Evolutionary conservation across 1,140 invertebrate genomes (phyloP).

Genomic region (Pachypsylla venusta): DNA sequence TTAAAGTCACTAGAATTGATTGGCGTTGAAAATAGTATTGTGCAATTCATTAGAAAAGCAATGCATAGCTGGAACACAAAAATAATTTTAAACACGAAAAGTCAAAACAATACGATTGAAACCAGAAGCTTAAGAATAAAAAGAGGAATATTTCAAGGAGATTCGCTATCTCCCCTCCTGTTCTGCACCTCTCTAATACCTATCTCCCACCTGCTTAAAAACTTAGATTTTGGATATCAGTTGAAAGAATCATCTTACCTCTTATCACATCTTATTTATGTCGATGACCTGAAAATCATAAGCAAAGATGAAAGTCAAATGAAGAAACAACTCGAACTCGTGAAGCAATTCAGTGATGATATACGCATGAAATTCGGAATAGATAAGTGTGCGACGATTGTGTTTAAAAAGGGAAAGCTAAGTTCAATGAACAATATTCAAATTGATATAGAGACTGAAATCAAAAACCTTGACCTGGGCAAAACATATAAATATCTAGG

Average conservation of each 20-base stretch:
- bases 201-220: neutral
- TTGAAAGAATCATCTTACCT: neutral
- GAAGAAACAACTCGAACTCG: neutral
- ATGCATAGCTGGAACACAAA: neutral
- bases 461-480: neutral
- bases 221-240: neutral
- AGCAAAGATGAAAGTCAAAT: neutral
- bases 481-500: neutral
- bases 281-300: neutral
- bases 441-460: neutral
- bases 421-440: neutral
- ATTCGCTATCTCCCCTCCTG: neutral
- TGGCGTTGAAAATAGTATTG: conserved; percentile 1
- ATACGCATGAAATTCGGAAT: too few species aligned
- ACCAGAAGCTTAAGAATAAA: neutral
- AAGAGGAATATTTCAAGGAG: conserved; percentile 10
- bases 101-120: neutral
- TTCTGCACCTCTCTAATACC: neutral
- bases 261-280: neutral
- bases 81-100: neutral
- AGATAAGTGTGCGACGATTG: neutral
- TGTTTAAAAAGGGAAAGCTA: neutral
- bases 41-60: neutral
- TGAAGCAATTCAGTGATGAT: neutral
- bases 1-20: conserved; percentile 16